Base-by-base conservation (phyloP, 2,113 vertebrate species). In the Callocephalon fimbriatum region DNA sequence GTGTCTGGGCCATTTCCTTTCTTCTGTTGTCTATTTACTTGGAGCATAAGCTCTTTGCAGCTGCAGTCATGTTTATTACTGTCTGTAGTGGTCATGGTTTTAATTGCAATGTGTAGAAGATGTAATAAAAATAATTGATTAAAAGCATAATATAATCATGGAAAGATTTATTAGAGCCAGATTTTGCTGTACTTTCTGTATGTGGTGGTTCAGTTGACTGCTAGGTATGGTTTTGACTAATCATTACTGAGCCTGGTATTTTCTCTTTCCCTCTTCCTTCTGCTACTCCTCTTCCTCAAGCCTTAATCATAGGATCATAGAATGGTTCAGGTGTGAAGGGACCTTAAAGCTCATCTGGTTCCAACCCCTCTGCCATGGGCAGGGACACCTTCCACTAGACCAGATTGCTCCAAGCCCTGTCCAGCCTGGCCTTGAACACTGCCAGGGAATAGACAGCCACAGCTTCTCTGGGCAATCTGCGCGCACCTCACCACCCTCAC, bases 321-420 rank as follows among this genome's bases (percentile, higher is more conserved):
- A 31, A 10, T 9, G 4, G 4, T 63, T 56, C 48, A 26, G 17
- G 4, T 48, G 54, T 35, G 12, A 54, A 48, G 5, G 17, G 9
- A 56, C 21, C 9, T 63, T 42, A 35, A 62, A 70, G 1, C 0
- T 4, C 23, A 31, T 26, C 27, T 8, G 0, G 1, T 29, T 2
- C 11, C 32, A 45, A 25, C 12, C 10, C 12, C 2, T 5, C 7
- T 53, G 10, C 27, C 32, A 17, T 7, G 26, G 19, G 8, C 22
- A 65, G 32, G 18, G 13, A 31, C 44, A 35, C 9, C 9, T 86
- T 2, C 51, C 16, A 22, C 44, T 9, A 0, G 7, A 14, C 32
- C 37, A 15, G 37, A 10, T 0, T 45, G 15, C 37, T 73, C 51
- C 50, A 8, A 58, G 4, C 10, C 15, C 18, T 0, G 0, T 14